These are phyloP conservation scores for Heliconius nattereri DNA, from an alignment of 1,140 invertebrate genomes.

Conservation along the genomic window DNA sequence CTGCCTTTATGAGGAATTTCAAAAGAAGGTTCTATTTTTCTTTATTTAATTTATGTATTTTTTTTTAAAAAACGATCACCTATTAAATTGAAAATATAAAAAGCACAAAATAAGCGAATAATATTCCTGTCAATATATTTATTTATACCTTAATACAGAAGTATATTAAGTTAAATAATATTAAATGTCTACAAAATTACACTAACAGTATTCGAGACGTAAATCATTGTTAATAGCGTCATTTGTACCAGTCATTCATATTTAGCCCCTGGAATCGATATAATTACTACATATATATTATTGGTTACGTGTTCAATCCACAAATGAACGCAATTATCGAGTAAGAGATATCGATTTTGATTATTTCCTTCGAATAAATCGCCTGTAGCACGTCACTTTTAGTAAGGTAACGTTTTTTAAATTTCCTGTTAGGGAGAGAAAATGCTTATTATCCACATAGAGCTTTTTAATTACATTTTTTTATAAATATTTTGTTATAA, in stretches of 20 bases:
- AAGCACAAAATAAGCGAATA: too few relatives aligned
- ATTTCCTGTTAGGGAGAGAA: neutral
- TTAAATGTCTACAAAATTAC: neutral
- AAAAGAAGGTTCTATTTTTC: too few relatives aligned
- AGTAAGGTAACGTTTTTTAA: neutral
- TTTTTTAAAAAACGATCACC: too few relatives aligned
- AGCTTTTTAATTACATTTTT: too few relatives aligned
- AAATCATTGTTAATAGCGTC: neutral
- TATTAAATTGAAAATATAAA: too few relatives aligned
- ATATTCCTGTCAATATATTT: too few relatives aligned
- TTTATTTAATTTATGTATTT: too few relatives aligned
- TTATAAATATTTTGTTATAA: too few relatives aligned
- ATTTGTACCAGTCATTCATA: conserved; percentile 7
- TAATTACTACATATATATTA: neutral
- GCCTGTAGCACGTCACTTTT: neutral
- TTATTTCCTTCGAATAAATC: neutral
- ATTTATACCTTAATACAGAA: neutral
- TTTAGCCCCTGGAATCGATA: neutral
- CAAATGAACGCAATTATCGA: neutral
- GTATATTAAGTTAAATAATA: neutral
- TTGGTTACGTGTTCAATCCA: neutral
- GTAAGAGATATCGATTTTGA: neutral
- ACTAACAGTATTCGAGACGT: neutral
- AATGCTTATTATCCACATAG: neutral
- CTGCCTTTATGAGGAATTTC: neutral